Base-by-base conservation (phyloP, 2,113 vertebrate species). In the Saguinus midas region DNA sequence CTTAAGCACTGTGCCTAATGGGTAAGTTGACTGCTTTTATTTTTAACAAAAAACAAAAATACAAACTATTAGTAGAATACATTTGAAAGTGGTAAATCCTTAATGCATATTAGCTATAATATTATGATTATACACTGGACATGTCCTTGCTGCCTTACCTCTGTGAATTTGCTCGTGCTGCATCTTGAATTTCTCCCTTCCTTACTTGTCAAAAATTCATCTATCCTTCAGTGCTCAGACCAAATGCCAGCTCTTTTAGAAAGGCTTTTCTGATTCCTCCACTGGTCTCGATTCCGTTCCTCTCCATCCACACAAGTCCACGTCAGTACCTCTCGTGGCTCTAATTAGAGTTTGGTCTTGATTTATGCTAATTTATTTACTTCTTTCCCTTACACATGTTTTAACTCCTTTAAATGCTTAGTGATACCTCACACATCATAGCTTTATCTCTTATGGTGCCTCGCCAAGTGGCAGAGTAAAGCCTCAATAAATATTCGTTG, bases 401-500 rank as follows among this genome's bases (percentile, higher is more conserved):
- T 95, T 29, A 75, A 57, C 35, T 48, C 27, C n/a, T 70, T 81
- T 86, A 78, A 84, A 76, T 52, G n/a, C 5, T 87, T 82, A 70
- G n/a, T 11, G 23, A 73, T 91, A 81, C 40, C 48, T 87, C n/a
- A 87, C 50, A 86, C 2, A 85, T 1, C 45, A 79, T 66, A 25
- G 14, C 29, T 90, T 40, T 85, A 52, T 80, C 32, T 95, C 64
- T 81, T 83, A 29, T 12, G 90, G n/a, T 14, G 40, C 73, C 78
- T 91, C 88, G 27, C 55, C 78, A 96, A 83, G 40, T 75, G 6
- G 68, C 66, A 93, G 14, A 75, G 7, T 79, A 78, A 86, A 91
- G 32, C 18, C 72, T 95, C 86, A 83, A 40, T 82, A 88, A 88
- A 57, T 94, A 95, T 82, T 86, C 94, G 57, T 91, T 96, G 81